Percentiles rank a stretch among this genome's conserved stretches.
Conservation (phyloP, 2,113 vertebrate genomes). For the Campylomormyrus numenius region DNA sequence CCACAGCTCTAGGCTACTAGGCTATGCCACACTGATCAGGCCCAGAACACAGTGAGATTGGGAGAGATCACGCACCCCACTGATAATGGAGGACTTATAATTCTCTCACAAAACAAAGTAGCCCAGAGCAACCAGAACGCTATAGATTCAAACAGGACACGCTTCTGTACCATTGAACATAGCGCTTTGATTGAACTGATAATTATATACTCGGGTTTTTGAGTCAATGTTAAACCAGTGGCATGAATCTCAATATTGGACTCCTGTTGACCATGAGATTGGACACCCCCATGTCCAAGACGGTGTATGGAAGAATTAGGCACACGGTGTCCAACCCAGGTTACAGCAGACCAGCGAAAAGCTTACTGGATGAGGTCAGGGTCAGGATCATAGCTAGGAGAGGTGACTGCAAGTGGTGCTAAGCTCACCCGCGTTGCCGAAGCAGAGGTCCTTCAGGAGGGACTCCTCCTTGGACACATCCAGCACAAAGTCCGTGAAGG, state of each 20-base stretch:
- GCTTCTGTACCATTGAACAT: not conserved
- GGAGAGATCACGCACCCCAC: not conserved
- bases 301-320: not conserved
- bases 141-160: not conserved
- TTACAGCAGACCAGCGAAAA: not conserved
- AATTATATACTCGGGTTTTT: not conserved
- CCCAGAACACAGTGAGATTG: not conserved
- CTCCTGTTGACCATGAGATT: not conserved
- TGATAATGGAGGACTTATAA: not conserved
- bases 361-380: not conserved
- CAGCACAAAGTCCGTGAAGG: conserved; percentile 84
- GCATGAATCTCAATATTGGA: not conserved
- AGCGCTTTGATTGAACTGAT: not conserved
- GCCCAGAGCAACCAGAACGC: not conserved
- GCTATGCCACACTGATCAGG: not conserved
- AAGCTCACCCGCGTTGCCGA: conserved; percentile 71
- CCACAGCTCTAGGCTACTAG: not conserved
- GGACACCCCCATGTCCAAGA: not conserved
- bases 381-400: not conserved
- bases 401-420: not conserved
- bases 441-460: conserved; percentile 76
- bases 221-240: not conserved
- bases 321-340: too few relatives aligned
- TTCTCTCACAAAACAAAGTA: not conserved
- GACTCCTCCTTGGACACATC: conserved; percentile 77